Percentiles rank a stretch among this genome's conserved stretches.
These are phyloP conservation scores for Drosophila bipectinata DNA, from an alignment of 1,140 invertebrate genomes.

Conservation along the genomic window DNA sequence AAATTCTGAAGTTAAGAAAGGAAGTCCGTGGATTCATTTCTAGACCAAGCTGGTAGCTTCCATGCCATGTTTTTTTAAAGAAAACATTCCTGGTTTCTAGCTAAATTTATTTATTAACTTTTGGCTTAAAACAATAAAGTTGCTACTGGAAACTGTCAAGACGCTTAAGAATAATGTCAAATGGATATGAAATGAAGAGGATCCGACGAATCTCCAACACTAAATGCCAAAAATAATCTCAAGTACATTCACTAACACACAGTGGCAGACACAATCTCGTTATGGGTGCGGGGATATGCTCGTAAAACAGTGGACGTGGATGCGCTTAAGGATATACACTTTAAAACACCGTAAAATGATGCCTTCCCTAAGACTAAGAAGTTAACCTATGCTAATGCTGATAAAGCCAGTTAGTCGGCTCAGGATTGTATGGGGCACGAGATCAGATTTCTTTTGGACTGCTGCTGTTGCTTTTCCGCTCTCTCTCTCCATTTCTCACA, in stretches of 20 bases:
- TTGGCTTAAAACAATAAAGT: slow-evolving; percentile 6
- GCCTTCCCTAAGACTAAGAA: not conserved
- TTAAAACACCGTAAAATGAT: not conserved
- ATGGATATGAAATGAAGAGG: slow-evolving; percentile 3
- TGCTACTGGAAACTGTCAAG: slow-evolving; percentile 29
- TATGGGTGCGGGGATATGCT: not conserved
- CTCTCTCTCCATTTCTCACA: slow-evolving; percentile 1
- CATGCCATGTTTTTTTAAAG: not conserved
- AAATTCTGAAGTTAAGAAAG: too few relatives aligned
- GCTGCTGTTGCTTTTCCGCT: not conserved
- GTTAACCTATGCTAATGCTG: not conserved
- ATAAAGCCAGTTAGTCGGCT: slow-evolving; percentile 3
- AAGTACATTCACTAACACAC: not conserved
- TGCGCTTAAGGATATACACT: not conserved
- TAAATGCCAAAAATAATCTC: not conserved
- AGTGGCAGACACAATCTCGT: not conserved
- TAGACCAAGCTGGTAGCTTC: too few relatives aligned
- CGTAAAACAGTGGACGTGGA: not conserved
- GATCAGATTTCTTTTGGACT: slow-evolving; percentile 9
- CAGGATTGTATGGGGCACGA: slow-evolving; percentile 13
- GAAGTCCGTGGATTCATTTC: too few relatives aligned
- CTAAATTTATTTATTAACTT: slow-evolving; percentile 4
- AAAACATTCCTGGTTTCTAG: not conserved
- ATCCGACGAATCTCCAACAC: not conserved
- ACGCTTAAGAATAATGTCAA: slow-evolving; percentile 6